These are phyloP conservation scores for Dipodomys merriami DNA, from an alignment of 2,113 vertebrate species.

Conservation along the genomic window DNA sequence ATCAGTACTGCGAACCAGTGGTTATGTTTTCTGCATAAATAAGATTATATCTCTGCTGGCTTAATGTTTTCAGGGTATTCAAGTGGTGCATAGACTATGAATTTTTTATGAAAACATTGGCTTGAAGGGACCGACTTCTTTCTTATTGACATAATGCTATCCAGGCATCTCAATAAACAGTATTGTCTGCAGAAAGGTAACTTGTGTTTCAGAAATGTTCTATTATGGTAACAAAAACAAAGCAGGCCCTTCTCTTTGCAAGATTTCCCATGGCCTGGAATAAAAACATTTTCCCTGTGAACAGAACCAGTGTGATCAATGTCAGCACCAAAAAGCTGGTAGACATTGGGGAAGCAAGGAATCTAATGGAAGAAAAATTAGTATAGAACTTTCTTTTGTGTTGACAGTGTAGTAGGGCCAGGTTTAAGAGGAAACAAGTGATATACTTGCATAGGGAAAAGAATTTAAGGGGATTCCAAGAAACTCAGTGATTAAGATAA, in stretches of 20 bases:
- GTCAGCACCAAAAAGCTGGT: neutral
- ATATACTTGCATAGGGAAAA: neutral
- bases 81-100: neutral
- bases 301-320: neutral
- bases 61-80: neutral
- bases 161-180: neutral
- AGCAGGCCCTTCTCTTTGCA: neutral
- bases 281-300: neutral
- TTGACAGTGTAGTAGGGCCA: neutral
- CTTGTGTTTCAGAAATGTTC: slow-evolving; percentile 13
- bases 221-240: neutral
- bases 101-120: slow-evolving; percentile 12
- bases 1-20: neutral
- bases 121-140: neutral
- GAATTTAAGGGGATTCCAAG: neutral
- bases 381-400: neutral
- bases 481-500: neutral
- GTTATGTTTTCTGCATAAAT: slow-evolving; percentile 27
- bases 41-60: neutral
- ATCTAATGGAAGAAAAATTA: neutral
- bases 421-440: neutral
- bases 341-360: rapidly evolving
- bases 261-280: neutral
- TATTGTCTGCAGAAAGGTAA: neutral
- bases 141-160: neutral